A percentile compares a stretch with the other conserved stretches of the same genome.
Evolutionary conservation across 2,888 invertebrate species (phyloP).

Genomic region (Epistrophe eligans): DNA sequence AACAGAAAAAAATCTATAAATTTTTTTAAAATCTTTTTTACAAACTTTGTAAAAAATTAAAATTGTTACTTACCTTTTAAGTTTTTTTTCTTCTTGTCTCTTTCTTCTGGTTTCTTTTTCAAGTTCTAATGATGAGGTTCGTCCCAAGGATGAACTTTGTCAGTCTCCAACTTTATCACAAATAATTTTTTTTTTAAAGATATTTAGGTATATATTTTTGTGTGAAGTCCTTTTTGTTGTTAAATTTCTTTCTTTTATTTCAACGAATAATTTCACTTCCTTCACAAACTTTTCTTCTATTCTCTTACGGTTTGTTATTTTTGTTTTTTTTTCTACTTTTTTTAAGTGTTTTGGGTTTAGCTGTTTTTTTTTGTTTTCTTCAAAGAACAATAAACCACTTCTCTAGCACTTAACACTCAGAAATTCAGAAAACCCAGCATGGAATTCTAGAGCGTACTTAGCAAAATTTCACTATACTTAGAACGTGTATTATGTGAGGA

Average conservation of each 20-base stretch:
- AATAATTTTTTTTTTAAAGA: constrained; percentile 14
- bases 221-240: constrained; percentile 24
- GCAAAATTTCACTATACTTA: constrained; percentile 44
- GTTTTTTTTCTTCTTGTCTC: neutral
- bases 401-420: constrained; percentile 52
- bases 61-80: constrained; percentile 11
- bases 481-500: neutral
- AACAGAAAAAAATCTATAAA: no score
- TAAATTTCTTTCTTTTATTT: constrained; percentile 7
- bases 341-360: constrained; percentile 34
- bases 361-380: constrained; percentile 12
- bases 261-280: constrained; percentile 53
- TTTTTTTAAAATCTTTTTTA: neutral
- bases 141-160: constrained; percentile 57
- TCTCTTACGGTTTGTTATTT: constrained; percentile 4
- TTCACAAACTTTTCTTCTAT: constrained; percentile 38
- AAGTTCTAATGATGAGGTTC: constrained; percentile 23
- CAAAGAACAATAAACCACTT: constrained; percentile 43
- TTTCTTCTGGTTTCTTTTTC: neutral
- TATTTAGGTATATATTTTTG: neutral
- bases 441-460: constrained; percentile 50
- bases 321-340: neutral
- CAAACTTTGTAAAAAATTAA: neutral
- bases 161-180: constrained; percentile 54
- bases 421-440: constrained; percentile 47